Percentiles rank a stretch among this genome's conserved stretches.
These are phyloP conservation scores for Araneus ventricosus DNA, from an alignment of 1,140 invertebrate species.

Conservation along the genomic window DNA sequence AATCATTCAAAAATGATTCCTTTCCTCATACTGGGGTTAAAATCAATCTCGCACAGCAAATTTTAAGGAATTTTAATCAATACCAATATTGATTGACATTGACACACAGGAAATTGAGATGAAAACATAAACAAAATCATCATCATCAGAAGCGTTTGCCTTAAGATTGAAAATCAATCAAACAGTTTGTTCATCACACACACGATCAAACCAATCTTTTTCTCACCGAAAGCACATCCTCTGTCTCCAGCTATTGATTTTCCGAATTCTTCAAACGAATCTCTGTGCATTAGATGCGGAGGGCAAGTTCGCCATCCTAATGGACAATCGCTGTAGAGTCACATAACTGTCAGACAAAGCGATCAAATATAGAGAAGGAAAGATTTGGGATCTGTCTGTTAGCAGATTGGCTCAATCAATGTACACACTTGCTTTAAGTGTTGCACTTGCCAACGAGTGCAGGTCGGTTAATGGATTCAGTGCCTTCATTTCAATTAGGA, in stretches of 20 bases:
- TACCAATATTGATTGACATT: too few relatives aligned
- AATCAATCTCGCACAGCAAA: too few relatives aligned
- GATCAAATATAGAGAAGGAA: conserved; percentile 6
- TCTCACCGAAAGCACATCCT: background rate
- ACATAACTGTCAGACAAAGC: background rate
- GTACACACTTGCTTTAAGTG: conserved; percentile 9
- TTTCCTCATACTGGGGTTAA: too few relatives aligned
- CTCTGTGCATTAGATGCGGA: background rate
- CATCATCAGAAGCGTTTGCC: too few relatives aligned
- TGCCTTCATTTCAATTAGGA: conserved; percentile 2
- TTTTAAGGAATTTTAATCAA: too few relatives aligned
- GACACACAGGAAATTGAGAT: too few relatives aligned
- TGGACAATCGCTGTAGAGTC: conserved; percentile 20
- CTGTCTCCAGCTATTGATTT: conserved; percentile 9
- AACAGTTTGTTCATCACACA: too few relatives aligned
- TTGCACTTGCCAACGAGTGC: background rate
- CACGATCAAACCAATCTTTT: background rate
- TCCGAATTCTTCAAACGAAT: background rate
- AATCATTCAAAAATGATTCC: too few relatives aligned
- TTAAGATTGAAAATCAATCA: too few relatives aligned
- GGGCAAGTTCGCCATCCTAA: background rate
- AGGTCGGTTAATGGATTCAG: background rate
- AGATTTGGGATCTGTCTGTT: conserved; percentile 19
- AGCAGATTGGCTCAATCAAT: conserved; percentile 37
- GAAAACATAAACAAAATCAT: too few relatives aligned